Evolutionary conservation across 2,888 invertebrate genomes (phyloP).

Genomic region (Athetis lepigone): DNA sequence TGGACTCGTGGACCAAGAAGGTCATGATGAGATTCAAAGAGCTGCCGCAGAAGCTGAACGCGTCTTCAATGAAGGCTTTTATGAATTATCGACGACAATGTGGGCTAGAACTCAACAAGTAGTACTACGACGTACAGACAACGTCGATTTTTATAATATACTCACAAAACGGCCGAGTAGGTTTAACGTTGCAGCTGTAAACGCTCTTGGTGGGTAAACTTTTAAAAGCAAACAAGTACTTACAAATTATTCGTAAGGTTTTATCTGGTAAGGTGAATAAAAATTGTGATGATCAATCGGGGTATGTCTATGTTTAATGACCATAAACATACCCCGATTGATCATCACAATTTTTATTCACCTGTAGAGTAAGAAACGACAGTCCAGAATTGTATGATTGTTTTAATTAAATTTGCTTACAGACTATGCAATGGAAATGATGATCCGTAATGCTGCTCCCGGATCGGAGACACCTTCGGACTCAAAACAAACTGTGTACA

Average conservation of each 20-base stretch:
- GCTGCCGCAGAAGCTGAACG: conserved; percentile 90
- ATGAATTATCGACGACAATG: conserved; percentile 92
- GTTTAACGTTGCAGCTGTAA: conserved; percentile 65
- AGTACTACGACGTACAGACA: conserved; percentile 91
- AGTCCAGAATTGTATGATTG: background rate
- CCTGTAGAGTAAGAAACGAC: too few relatives aligned
- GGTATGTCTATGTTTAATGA: too few relatives aligned
- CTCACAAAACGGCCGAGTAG: conserved; percentile 85
- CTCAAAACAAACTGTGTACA: conserved; percentile 65
- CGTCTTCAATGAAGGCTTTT: conserved; percentile 90
- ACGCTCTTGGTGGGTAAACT: conserved; percentile 67
- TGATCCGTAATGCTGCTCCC: conserved; percentile 75
- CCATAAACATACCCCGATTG: background rate
- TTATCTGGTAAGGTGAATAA: too few relatives aligned
- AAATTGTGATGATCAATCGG: too few relatives aligned
- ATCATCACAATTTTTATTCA: too few relatives aligned
- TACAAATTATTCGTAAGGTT: background rate
- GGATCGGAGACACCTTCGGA: conserved; percentile 57
- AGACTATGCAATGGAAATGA: conserved; percentile 80
- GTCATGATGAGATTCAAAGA: conserved; percentile 90
- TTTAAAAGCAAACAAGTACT: too few relatives aligned
- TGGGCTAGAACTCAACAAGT: conserved; percentile 91
- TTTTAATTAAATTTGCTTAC: conserved; percentile 37
- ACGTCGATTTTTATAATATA: conserved; percentile 96
- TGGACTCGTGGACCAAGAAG: conserved; percentile 93